phyloP scores from a whole-genome alignment of 2,113 vertebrate species.

The Elanus axillaris region DNA sequence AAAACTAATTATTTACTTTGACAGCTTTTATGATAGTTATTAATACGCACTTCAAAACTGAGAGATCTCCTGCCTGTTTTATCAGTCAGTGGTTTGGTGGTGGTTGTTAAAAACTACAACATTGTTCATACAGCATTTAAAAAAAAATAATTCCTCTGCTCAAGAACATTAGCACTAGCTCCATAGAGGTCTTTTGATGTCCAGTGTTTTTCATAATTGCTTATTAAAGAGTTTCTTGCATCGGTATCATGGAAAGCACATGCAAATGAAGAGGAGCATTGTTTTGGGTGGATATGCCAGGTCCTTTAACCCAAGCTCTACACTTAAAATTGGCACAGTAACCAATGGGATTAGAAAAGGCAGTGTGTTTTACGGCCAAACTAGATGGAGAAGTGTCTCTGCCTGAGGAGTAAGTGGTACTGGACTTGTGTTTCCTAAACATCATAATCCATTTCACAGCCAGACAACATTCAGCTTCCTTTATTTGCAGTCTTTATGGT shows the following conservation, averaged over 20 bases:
- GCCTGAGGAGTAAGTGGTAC: not conserved
- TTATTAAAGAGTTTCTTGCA: not conserved
- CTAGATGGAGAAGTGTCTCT: not conserved
- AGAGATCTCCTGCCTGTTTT: not conserved
- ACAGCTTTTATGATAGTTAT: not conserved
- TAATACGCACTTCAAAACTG: not conserved
- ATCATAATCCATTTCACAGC: not conserved
- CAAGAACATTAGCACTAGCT: not conserved
- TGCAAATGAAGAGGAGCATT: not conserved
- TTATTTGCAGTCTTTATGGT: not conserved
- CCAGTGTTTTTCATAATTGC: not conserved
- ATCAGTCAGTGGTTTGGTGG: not conserved
- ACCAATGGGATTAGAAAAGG: not conserved
- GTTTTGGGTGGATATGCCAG: not conserved
- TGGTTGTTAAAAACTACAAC: not conserved
- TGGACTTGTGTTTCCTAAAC: not conserved
- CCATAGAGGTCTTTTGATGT: not conserved
- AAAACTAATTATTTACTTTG: slow-evolving; percentile 1
- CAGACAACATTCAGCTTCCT: not conserved
- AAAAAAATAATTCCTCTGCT: not conserved
- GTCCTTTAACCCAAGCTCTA: not conserved
- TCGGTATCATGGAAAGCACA: not conserved
- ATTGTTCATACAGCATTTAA: not conserved
- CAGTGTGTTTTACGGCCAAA: not conserved
- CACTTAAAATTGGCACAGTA: not conserved